A percentile compares a stretch with the other conserved stretches of the same genome.
These are phyloP conservation scores for Thalassoma bifasciatum DNA, from an alignment of 2,113 vertebrate genomes.

Conservation along the genomic window DNA sequence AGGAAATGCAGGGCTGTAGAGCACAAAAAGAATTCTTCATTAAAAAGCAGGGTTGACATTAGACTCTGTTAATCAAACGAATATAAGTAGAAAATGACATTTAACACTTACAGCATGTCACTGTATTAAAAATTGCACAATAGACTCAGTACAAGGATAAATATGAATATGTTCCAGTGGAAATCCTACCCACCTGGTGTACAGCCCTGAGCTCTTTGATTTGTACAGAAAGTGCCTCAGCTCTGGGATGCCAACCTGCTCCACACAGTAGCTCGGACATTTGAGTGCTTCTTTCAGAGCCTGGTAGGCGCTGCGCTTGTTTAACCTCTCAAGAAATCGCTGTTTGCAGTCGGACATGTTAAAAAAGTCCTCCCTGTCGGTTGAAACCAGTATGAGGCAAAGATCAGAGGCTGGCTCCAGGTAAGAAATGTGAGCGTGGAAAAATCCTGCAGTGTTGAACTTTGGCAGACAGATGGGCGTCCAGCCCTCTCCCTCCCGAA, in stretches of 20 bases:
- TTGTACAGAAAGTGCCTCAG: constrained; percentile 98
- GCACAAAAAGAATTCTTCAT: not conserved
- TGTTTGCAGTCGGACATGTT: constrained; percentile 93
- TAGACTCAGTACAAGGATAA: not conserved
- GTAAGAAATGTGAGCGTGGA: constrained; percentile 97
- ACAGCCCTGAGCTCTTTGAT: constrained; percentile 96
- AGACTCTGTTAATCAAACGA: not conserved
- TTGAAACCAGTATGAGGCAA: constrained; percentile 95
- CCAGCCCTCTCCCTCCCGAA: constrained; percentile 97
- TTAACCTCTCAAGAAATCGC: constrained; percentile 92
- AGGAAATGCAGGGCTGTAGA: constrained; percentile 91
- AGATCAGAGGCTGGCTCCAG: constrained; percentile 90
- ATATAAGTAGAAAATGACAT: not conserved
- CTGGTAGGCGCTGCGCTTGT: constrained; percentile 87
- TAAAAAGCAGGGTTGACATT: not conserved
- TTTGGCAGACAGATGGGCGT: constrained; percentile 97
- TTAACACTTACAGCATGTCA: too few relatives aligned
- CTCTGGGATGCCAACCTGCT: constrained; percentile 93
- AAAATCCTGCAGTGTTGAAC: constrained; percentile 94
- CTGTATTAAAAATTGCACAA: not conserved
- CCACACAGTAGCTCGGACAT: constrained; percentile 88
- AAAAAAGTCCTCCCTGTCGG: constrained; percentile 96
- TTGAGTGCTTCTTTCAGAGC: constrained; percentile 89
- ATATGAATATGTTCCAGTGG: not conserved
- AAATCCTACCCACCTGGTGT: constrained; percentile 90